phyloP scores from a whole-genome alignment of 2,888 invertebrate genomes.

The Lissocephala sabroskyi region DNA sequence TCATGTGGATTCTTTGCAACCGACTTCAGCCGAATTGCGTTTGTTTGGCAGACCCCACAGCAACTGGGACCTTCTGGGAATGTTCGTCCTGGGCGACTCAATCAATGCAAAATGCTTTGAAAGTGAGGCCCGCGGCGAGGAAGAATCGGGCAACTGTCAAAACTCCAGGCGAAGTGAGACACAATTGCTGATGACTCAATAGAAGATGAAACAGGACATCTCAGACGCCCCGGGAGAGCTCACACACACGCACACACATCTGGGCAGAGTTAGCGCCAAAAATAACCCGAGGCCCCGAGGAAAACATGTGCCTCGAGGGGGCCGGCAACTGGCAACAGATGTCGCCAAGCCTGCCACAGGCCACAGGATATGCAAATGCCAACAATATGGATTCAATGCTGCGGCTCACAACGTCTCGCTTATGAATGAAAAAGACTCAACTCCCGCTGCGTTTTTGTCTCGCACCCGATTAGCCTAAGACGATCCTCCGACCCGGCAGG shows the following conservation, averaged over 20 bases:
- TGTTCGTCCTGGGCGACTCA: slow-evolving; percentile 25
- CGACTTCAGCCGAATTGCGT: too few species aligned
- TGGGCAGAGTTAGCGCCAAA: too few species aligned
- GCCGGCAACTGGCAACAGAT: slow-evolving; percentile 27
- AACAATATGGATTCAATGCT: slow-evolving; percentile 13
- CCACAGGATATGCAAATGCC: slow-evolving; percentile 16
- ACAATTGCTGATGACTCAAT: slow-evolving; percentile 48
- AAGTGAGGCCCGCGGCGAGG: too few species aligned
- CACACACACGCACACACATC: slow-evolving; percentile 17
- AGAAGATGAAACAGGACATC: background rate
- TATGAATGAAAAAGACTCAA: slow-evolving; percentile 30
- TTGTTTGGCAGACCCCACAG: background rate
- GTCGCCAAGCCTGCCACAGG: slow-evolving; percentile 14
- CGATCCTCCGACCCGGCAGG: too few species aligned
- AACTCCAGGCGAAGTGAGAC: slow-evolving; percentile 32
- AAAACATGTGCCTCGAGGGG: slow-evolving; percentile 41
- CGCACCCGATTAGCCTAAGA: too few species aligned
- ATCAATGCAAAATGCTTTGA: slow-evolving; percentile 43
- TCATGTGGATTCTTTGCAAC: too few species aligned
- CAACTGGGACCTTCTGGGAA: too few species aligned
- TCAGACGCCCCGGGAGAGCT: slow-evolving; percentile 33
- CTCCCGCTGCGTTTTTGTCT: slow-evolving; percentile 8
- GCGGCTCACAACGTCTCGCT: background rate
- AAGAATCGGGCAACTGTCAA: slow-evolving; percentile 31
- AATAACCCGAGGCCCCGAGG: too few species aligned